Evolutionary conservation across 2,797 vertebrate species (phyloP).

Genomic region (Anabas testudineus): DNA sequence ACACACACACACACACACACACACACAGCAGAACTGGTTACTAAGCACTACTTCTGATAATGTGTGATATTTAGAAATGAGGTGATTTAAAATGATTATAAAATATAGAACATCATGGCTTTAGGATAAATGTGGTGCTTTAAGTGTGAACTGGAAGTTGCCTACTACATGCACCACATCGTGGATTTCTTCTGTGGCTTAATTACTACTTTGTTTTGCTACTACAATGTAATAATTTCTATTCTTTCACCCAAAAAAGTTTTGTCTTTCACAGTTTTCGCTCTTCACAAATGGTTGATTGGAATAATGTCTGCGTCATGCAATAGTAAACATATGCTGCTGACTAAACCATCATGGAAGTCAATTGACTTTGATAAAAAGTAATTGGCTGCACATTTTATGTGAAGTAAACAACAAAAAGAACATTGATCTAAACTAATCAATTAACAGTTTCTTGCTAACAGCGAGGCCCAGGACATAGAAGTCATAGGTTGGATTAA

Average conservation of each 20-base stretch:
- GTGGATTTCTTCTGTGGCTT: neutral
- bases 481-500: neutral
- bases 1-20: too few species aligned
- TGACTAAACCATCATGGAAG: slow-evolving; percentile 11
- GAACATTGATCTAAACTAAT: slow-evolving; percentile 1
- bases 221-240: neutral
- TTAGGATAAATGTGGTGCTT: neutral
- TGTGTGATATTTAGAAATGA: neutral
- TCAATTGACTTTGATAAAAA: neutral
- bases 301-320: neutral
- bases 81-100: too few species aligned
- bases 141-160: neutral
- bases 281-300: neutral
- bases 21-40: neutral
- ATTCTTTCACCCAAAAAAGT: too few species aligned
- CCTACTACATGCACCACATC: neutral
- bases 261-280: neutral
- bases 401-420: neutral
- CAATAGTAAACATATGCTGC: slow-evolving; percentile 3
- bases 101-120: too few species aligned
- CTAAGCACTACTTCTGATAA: neutral
- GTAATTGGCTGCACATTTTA: slow-evolving; percentile 2
- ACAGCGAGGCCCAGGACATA: neutral
- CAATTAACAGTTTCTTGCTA: neutral
- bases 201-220: neutral